Conservation (phyloP, 2,113 vertebrate species). For the Salvelinus fontinalis region DNA sequence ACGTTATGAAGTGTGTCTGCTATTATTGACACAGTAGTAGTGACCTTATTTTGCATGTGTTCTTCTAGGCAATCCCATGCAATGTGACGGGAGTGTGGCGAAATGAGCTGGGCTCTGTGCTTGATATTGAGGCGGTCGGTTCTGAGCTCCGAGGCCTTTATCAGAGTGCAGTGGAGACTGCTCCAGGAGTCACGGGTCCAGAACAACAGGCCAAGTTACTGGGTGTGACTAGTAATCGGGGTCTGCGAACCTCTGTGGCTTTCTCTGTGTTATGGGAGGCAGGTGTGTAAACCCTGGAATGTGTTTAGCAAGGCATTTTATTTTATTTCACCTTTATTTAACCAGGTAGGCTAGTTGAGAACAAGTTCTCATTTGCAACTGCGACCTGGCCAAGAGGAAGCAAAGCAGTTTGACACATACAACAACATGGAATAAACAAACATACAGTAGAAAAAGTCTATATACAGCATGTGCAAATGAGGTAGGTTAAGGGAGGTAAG, state of each 20-base stretch:
- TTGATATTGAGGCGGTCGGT: slow-evolving; percentile 8
- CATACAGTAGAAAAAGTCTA: too few relatives aligned
- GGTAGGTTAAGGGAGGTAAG: too few relatives aligned
- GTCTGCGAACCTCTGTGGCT: slow-evolving; percentile 30
- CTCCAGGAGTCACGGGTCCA: slow-evolving; percentile 15
- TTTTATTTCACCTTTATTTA: too few relatives aligned
- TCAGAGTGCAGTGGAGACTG: slow-evolving; percentile 31
- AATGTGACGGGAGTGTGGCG: slow-evolving; percentile 44
- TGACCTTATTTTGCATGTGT: slow-evolving; percentile 31
- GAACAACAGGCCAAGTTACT: slow-evolving; percentile 19
- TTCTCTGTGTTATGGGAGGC: slow-evolving; percentile 45
- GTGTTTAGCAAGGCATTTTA: too few relatives aligned
- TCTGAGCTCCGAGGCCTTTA: slow-evolving; percentile 29
- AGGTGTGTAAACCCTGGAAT: slow-evolving; percentile 12
- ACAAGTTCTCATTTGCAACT: too few relatives aligned
- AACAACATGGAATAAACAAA: too few relatives aligned
- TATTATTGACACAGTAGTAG: too few relatives aligned
- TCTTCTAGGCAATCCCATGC: slow-evolving; percentile 12
- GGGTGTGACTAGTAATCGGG: slow-evolving; percentile 23
- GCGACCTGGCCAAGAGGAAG: too few relatives aligned
- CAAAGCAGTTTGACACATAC: too few relatives aligned
- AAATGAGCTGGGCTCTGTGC: slow-evolving; percentile 32
- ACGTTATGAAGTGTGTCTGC: too few relatives aligned
- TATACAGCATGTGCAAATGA: too few relatives aligned
- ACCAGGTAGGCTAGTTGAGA: too few relatives aligned